These are phyloP conservation scores for Drosophila robusta DNA, from an alignment of 2,888 invertebrate species.

Conservation along the genomic window DNA sequence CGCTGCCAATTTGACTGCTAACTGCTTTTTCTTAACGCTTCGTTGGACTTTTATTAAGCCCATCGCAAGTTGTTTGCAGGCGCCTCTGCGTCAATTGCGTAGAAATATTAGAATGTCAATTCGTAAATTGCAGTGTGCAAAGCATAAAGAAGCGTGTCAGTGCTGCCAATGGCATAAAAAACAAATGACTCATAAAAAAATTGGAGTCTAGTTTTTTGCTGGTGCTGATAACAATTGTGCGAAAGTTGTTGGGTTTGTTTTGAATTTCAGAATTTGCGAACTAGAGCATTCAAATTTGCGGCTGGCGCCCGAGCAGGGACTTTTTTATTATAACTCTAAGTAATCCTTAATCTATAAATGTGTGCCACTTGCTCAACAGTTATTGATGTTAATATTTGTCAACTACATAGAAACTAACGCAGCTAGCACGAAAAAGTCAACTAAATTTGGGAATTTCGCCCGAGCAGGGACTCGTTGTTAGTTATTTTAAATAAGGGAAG, in stretches of 20 bases:
- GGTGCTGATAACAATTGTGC: background rate
- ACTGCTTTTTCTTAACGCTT: conserved; percentile 79
- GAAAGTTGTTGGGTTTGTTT: background rate
- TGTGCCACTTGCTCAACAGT: too few relatives aligned
- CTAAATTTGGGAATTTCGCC: too few relatives aligned
- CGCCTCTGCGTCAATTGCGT: conserved; percentile 46
- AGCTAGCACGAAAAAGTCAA: too few relatives aligned
- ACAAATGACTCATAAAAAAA: background rate
- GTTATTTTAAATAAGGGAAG: too few relatives aligned
- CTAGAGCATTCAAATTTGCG: background rate
- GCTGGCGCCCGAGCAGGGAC: background rate
- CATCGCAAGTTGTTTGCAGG: conserved; percentile 44
- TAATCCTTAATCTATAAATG: too few relatives aligned
- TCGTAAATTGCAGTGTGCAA: conserved; percentile 64
- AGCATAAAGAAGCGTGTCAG: conserved; percentile 69
- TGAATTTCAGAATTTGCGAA: background rate
- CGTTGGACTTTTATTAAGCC: conserved; percentile 71
- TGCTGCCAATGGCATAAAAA: conserved; percentile 14
- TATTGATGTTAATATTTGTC: too few relatives aligned
- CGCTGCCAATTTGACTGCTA: conserved; percentile 67
- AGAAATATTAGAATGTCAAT: conserved; percentile 73
- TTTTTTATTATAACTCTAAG: too few relatives aligned
- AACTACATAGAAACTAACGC: too few relatives aligned
- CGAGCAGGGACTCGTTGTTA: too few relatives aligned
- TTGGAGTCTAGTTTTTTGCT: background rate